Evolutionary conservation across 2,888 invertebrate genomes (phyloP).

Genomic region (Eupeodes latifasciatus): DNA sequence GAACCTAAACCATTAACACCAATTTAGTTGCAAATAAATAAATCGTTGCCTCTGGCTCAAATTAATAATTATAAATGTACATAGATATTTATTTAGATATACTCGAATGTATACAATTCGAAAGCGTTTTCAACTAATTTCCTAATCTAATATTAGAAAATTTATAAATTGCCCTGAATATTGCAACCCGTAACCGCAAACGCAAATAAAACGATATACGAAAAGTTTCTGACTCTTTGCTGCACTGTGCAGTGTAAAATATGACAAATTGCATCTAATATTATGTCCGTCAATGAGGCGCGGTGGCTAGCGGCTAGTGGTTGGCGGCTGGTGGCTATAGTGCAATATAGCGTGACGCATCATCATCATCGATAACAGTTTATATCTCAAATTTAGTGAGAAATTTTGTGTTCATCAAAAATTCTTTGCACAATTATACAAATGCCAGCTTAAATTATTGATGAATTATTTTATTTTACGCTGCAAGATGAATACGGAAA

Average conservation of each 20-base stretch:
- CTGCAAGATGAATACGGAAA: too few relatives aligned
- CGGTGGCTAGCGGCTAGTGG: neutral
- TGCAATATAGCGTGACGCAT: too few relatives aligned
- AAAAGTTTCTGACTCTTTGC: neutral
- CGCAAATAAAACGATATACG: neutral
- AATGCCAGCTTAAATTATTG: too few relatives aligned
- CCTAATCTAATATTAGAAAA: conserved; percentile 25
- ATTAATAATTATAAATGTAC: neutral
- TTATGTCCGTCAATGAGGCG: neutral
- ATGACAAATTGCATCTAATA: conserved; percentile 8
- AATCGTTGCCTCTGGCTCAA: neutral
- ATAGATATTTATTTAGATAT: neutral
- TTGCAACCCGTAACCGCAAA: conserved; percentile 10
- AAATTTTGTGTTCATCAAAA: too few relatives aligned
- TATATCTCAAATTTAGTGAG: too few relatives aligned
- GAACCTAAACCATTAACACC: neutral
- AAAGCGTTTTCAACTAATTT: neutral
- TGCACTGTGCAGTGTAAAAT: neutral
- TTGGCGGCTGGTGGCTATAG: too few relatives aligned
- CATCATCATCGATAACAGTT: too few relatives aligned
- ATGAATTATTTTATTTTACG: too few relatives aligned
- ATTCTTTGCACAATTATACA: too few relatives aligned
- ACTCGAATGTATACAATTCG: neutral
- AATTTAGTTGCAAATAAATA: conserved; percentile 2
- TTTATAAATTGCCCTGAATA: conserved; percentile 22